Conservation (phyloP, 2,888 invertebrate species). For the Phania funesta region DNA sequence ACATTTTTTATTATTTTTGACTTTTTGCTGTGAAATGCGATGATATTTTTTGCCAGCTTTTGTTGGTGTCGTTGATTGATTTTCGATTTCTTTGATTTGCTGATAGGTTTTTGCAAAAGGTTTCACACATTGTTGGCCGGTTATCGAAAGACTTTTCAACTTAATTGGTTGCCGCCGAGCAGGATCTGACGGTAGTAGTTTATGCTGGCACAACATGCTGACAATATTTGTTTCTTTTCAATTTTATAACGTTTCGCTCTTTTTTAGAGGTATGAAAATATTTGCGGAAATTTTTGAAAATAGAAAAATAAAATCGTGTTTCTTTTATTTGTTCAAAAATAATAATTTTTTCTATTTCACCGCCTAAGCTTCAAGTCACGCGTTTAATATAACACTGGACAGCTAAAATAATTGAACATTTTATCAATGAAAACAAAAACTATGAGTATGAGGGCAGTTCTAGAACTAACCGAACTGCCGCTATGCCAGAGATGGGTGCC, state of each 20-base stretch:
- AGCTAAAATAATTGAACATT: not conserved
- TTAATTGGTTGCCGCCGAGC: constrained; percentile 19
- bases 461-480: too few species aligned
- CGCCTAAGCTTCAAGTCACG: not conserved
- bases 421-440: not conserved
- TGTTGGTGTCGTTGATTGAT: constrained; percentile 19
- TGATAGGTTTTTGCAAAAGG: constrained; percentile 52
- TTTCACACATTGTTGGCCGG: constrained; percentile 50
- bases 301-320: too few species aligned
- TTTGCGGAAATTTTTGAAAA: not conserved
- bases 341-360: not conserved
- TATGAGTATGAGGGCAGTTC: too few species aligned
- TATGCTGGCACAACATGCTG: constrained; percentile 53
- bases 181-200: constrained; percentile 21
- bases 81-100: constrained; percentile 59
- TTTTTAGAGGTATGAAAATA: not conserved
- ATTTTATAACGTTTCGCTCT: not conserved
- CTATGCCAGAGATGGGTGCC: too few species aligned
- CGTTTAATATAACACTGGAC: constrained; percentile 27
- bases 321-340: not conserved
- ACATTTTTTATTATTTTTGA: constrained; percentile 52
- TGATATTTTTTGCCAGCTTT: constrained; percentile 29
- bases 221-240: not conserved
- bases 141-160: constrained; percentile 48
- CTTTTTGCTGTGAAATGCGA: constrained; percentile 30